Base-by-base conservation (phyloP, 2,888 invertebrate species). In the Aspidapion aeneum region DNA sequence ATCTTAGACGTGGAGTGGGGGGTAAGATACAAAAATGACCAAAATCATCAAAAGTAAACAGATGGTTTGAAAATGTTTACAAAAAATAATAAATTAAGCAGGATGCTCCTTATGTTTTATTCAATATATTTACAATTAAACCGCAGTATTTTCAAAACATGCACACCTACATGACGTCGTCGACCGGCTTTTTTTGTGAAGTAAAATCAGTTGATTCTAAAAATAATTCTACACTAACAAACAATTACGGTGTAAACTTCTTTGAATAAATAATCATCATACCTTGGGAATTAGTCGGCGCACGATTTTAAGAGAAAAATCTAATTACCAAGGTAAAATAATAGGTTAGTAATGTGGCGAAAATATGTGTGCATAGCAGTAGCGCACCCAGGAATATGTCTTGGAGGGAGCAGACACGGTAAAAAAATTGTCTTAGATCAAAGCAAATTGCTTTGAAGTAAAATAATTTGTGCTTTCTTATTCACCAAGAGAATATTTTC, bases 21-120 rank as follows among this genome's bases (percentile, higher is more conserved):
- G n/a, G n/a, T n/a, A n/a, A n/a, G n/a, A n/a, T n/a, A n/a, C n/a
- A n/a, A n/a, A n/a, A n/a, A n/a, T n/a, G n/a, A n/a, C n/a, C n/a
- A n/a, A n/a, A n/a, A 1, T 58, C 51, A 51, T 58, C 59, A 54
- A 58, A 54, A 12, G 59, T 19, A 58, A 58, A 49, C 59, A 58
- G 59, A 48, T 60, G 19, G 52, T 18, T 48, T 55, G 56, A 60
- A 16, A 12, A 12, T 7, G 35, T 12, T 19, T 48, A 18, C 58
- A 60, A 60, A 60, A 56, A 60, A 57, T n/a, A 19, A 7, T 18
- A 52, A 18, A 52, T 18, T 52, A 52, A 52, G 16, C 49, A 12
- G 16, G 12, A 16, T 16, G 16, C 16, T 52, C n/a, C n/a, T 18
- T 52, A 52, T 52, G 18, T 52, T 18, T 52, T 7, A 35, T 3